Evolutionary conservation across 1,140 invertebrate species (phyloP), one percentile per base, ranked within the genome.

Genomic region (Bactericera cockerelli): DNA sequence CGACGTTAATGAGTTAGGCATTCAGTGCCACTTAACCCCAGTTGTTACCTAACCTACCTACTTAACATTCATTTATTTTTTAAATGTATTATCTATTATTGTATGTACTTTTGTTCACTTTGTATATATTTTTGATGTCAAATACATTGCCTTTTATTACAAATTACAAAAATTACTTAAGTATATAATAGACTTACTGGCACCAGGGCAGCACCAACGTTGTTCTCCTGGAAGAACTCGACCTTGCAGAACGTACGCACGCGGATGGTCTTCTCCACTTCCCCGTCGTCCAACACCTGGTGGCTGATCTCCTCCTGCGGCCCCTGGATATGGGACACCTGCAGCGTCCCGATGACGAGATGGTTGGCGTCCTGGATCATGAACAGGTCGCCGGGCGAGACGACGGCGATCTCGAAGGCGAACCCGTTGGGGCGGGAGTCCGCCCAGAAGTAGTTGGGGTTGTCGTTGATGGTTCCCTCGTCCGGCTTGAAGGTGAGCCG

Each of bases 401-500:
- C 72, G 4, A 81, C 77, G 66, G 82, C 77, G 26, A 86, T 70
- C 64, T 82, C 79, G 69, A 88, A 86, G 16, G 79, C 80, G 67
- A 80, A 87, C 33, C 86, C 85, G 67, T 81, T 78, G 6, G 79
- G 78, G 60, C 77, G 71, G 33, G 81, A 86, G 71, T 88, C 86
- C 13, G 81, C 80, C 81, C 83, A 88, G 73, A 88, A 87, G 67
- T 81, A 83, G 67, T 83, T 81, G 13, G 74, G 71, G 67, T 84
- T 83, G 56, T 80, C 74, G 71, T 86, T 86, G 26, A 81, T 71
- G 38, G 75, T 77, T 14, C 75, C 76, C 13, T 72, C 70, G 31
- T 78, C 74, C 3, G 81, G 76, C 63, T 81, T 76, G 69, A 88
- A 87, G 1, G 84, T 87, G 39, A 88, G 74, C 26, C 85, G 74